Conservation (phyloP, 2,797 vertebrate species). For the Sphenodon punctatus region DNA sequence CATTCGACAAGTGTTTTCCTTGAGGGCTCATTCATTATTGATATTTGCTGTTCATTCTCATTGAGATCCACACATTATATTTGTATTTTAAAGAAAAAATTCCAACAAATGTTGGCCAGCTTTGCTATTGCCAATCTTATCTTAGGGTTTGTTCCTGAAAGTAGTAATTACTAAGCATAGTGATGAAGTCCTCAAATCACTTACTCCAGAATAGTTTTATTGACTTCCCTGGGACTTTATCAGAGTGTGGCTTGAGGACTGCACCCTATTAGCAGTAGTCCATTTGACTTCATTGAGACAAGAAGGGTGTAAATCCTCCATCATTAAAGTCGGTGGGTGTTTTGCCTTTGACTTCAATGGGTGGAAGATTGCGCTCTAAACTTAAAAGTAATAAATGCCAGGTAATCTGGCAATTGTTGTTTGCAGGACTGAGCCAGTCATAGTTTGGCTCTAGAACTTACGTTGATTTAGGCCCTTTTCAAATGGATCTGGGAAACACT, state of each 20-base stretch:
- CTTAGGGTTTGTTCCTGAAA: too few species aligned
- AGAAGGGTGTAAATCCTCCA: too few species aligned
- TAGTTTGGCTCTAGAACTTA: too few species aligned
- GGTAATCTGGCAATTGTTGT: neutral
- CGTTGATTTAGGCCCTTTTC: too few species aligned
- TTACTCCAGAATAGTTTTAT: neutral
- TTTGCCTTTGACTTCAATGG: too few species aligned
- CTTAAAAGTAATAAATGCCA: neutral
- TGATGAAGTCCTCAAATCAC: too few species aligned
- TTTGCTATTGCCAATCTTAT: accelerated
- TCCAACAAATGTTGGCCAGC: accelerated
- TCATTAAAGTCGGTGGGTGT: too few species aligned
- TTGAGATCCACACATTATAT: accelerated
- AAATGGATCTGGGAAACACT: too few species aligned
- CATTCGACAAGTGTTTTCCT: accelerated
- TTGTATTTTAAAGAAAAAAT: accelerated
- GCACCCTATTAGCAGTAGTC: too few species aligned
- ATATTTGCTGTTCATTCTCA: neutral
- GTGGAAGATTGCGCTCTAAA: too few species aligned
- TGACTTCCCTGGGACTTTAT: neutral
- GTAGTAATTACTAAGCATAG: neutral
- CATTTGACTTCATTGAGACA: too few species aligned
- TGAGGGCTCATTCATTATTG: neutral
- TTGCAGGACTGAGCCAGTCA: accelerated
- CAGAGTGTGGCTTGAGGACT: too few species aligned